These are phyloP conservation scores for Spilarctia lutea DNA, from an alignment of 2,888 invertebrate species.

Conservation along the genomic window DNA sequence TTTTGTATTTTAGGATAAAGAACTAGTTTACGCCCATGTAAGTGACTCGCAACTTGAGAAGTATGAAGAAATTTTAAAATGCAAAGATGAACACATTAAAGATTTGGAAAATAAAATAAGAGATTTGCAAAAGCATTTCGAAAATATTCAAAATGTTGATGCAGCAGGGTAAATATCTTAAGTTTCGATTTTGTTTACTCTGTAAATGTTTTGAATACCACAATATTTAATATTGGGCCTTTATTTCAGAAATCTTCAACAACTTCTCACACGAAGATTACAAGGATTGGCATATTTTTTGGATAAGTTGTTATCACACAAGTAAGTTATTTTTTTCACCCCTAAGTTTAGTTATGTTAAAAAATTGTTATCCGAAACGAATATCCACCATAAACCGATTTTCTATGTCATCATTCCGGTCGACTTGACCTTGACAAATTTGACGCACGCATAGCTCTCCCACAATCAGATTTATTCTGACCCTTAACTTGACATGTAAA, in stretches of 20 bases:
- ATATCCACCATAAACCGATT: no score
- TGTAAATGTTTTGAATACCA: background rate
- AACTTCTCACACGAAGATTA: conserved; percentile 86
- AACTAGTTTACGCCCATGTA: conserved; percentile 75
- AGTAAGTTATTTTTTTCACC: conserved; percentile 70
- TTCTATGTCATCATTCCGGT: no score
- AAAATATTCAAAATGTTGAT: conserved; percentile 67
- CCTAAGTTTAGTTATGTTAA: background rate
- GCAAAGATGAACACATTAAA: conserved; percentile 85
- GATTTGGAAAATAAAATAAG: conserved; percentile 81
- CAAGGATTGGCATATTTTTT: conserved; percentile 89
- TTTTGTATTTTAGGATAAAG: conserved; percentile 68
- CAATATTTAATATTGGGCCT: background rate
- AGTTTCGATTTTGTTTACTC: background rate
- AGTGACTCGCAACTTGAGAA: conserved; percentile 80
- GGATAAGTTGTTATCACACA: conserved; percentile 88
- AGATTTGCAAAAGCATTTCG: conserved; percentile 73
- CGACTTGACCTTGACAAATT: no score
- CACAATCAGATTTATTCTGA: no score
- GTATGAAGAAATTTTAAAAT: conserved; percentile 81
- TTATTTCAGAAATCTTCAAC: conserved; percentile 78
- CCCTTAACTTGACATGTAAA: no score
- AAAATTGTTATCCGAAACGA: background rate
- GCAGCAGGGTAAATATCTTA: conserved; percentile 63
- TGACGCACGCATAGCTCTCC: no score